Conservation (phyloP, 2,797 vertebrate genomes). For the Hemibagrus guttatus region DNA sequence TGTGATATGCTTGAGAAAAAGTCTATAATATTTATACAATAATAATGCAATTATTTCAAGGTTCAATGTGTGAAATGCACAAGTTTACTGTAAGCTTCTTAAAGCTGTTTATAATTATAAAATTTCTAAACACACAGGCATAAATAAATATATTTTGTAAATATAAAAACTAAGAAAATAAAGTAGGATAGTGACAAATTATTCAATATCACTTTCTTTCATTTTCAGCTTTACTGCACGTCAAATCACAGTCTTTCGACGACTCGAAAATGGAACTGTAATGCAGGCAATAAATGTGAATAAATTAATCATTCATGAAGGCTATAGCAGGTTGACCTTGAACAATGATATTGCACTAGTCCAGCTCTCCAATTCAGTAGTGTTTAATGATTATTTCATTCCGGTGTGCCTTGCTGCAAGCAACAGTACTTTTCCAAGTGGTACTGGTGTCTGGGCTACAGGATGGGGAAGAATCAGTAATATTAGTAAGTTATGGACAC, state of each 20-base stretch:
- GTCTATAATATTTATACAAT: neutral
- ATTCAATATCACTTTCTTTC: neutral
- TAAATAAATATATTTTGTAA: too few species aligned
- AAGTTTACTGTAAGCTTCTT: neutral
- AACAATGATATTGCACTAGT: slow-evolving; percentile 48
- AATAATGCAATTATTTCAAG: neutral
- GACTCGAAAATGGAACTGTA: neutral
- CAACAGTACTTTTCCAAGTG: neutral
- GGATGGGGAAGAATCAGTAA: slow-evolving; percentile 47
- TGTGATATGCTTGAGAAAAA: slow-evolving; percentile 2
- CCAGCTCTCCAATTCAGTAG: slow-evolving; percentile 32
- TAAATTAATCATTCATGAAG: neutral
- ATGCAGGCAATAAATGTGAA: fast-evolving
- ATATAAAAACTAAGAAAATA: neutral
- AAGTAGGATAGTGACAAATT: neutral
- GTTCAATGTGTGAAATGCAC: neutral
- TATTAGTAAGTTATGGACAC: too few species aligned
- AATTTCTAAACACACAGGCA: too few species aligned
- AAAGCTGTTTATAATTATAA: too few species aligned
- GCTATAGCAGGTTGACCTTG: neutral
- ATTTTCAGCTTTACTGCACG: fast-evolving
- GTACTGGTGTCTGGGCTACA: slow-evolving; percentile 41
- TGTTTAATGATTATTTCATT: slow-evolving; percentile 19
- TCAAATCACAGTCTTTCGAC: neutral
- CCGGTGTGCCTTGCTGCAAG: slow-evolving; percentile 46